A percentile compares a stretch with the other conserved stretches of the same genome.
Conservation (phyloP, 2,888 invertebrate genomes). For the Cephonodes hylas region DNA sequence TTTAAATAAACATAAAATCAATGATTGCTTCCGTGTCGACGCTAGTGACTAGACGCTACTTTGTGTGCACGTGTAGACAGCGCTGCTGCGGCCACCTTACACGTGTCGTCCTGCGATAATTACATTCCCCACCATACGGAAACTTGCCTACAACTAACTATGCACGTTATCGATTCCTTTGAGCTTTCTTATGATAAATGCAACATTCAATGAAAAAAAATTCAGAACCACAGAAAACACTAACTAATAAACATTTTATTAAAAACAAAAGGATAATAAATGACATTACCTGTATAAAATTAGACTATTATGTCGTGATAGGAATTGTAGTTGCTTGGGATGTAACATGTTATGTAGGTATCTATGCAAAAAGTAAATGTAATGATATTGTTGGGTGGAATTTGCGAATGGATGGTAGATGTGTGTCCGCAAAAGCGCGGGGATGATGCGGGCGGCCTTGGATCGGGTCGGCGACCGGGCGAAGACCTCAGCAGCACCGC, state of each 20-base stretch:
- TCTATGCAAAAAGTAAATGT: neutral
- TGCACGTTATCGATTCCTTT: slow-evolving; percentile 33
- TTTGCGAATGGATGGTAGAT: slow-evolving; percentile 53
- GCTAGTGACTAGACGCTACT: slow-evolving; percentile 30
- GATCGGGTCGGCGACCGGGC: slow-evolving; percentile 78
- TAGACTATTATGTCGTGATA: too few species aligned
- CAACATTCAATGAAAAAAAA: neutral
- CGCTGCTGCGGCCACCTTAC: slow-evolving; percentile 27
- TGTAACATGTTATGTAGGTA: neutral
- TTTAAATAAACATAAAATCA: slow-evolving; percentile 23
- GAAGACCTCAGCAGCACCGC: slow-evolving; percentile 78
- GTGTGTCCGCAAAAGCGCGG: slow-evolving; percentile 60
- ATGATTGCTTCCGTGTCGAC: slow-evolving; percentile 35
- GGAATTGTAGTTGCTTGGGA: too few species aligned
- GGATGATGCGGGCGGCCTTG: slow-evolving; percentile 80
- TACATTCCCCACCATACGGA: slow-evolving; percentile 45
- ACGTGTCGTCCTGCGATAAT: slow-evolving; percentile 48
- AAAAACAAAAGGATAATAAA: too few species aligned
- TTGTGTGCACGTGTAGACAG: slow-evolving; percentile 38
- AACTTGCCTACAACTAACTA: slow-evolving; percentile 45
- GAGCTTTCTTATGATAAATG: neutral
- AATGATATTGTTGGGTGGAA: slow-evolving; percentile 10
- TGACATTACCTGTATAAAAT: too few species aligned
- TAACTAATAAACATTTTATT: too few species aligned
- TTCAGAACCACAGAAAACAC: neutral